Evolutionary conservation across 2,888 invertebrate genomes (phyloP), one percentile per base, ranked within the genome.

Genomic region (Calliopum simillimum): DNA sequence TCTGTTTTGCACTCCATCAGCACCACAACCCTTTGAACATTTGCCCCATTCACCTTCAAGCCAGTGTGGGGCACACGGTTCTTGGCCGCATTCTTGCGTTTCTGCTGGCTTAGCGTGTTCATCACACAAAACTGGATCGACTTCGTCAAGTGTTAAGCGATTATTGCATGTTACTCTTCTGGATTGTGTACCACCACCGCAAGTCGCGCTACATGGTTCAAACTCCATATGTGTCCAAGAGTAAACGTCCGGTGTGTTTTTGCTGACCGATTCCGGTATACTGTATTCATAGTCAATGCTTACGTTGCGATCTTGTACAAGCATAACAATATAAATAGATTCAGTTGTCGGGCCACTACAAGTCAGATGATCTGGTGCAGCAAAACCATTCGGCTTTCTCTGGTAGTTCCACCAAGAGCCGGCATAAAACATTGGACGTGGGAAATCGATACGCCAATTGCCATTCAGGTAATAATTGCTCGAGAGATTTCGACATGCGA

Each of bases 401-500:
- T 95, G 93, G 84, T 99, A 99, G 81, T 93, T 91, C 90, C 98
- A 98, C 79, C 91, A 90, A 5, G 93, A 91, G 13, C 96, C 96
- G 0, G 94, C 94, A 80, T 96, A 95, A 71, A 88, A 87, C 79
- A 94, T 87, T 44, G 91, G 91, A 66, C 93, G 89, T 0, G 97
- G 96, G 83, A 95, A 95, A 87, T 97, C 95, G 81, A 99, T 96
- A 81, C 94, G 91, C 92, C 96, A 97, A 84, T 97, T 93, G 1
- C 98, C 98, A 86, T 99, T 99, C 65, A 99, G 88, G 83, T 96
- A 96, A 84, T 94, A 99, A 77, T 93, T 89, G 4, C 94, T 94
- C 59, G 92, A 89, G 68, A 91, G 88, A 85, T 96, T 95, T 75
- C 96, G 90, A 62, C 98, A 89, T 5, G 97, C 98, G 93, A 85